Conservation (phyloP, 2,797 vertebrate species). For the Danionella dracula region DNA sequence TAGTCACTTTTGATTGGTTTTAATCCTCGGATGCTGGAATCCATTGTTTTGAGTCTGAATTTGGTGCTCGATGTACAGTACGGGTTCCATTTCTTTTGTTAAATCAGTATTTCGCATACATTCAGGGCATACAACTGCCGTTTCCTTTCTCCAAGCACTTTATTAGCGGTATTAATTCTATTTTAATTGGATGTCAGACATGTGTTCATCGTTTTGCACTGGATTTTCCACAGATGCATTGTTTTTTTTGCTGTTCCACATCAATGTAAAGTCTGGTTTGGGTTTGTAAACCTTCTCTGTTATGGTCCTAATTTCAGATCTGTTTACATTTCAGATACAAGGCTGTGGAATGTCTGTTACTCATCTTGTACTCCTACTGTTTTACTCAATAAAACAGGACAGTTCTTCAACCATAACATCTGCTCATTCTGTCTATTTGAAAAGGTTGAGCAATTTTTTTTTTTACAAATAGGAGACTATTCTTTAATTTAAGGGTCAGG, state of each 20-base stretch:
- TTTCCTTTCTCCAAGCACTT: constrained; percentile 84
- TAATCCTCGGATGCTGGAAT: too few relatives aligned
- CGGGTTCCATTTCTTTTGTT: background rate
- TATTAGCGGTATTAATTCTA: constrained; percentile 74
- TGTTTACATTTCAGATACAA: constrained; percentile 51
- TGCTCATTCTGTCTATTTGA: background rate
- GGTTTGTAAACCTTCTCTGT: constrained; percentile 54
- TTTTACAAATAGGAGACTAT: too few relatives aligned
- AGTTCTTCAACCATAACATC: constrained; percentile 32
- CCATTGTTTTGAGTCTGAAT: too few relatives aligned
- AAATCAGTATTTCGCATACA: constrained; percentile 35
- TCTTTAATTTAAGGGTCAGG: too few relatives aligned
- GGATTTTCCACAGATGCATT: constrained; percentile 72
- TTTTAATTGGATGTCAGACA: constrained; percentile 14
- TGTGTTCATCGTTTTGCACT: constrained; percentile 70
- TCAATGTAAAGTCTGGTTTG: constrained; percentile 57
- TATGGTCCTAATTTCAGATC: constrained; percentile 47
- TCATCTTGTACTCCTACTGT: constrained; percentile 46
- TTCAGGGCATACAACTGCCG: background rate
- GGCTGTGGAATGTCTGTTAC: constrained; percentile 63
- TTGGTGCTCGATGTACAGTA: too few relatives aligned
- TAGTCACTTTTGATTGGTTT: too few relatives aligned
- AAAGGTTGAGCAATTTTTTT: too few relatives aligned
- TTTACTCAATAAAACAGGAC: constrained; percentile 57
- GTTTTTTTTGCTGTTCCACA: constrained; percentile 66